Conservation (phyloP, 1,140 invertebrate genomes). For the Bombus superbus region DNA sequence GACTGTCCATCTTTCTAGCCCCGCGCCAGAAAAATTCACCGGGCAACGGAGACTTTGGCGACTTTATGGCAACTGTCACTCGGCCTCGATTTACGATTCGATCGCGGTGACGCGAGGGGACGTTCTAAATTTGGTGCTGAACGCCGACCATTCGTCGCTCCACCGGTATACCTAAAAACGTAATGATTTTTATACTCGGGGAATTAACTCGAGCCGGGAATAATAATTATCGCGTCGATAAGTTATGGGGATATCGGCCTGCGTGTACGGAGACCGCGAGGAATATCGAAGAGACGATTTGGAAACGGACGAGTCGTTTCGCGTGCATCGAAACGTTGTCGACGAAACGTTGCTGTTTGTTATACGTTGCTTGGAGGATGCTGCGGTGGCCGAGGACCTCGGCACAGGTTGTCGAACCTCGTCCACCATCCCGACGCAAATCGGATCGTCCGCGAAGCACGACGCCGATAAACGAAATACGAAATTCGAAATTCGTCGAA, state of each 20-base stretch:
- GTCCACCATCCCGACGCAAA: too few relatives aligned
- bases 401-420: too few relatives aligned
- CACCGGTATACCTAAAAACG: conserved; percentile 17
- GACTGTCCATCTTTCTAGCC: conserved; percentile 45
- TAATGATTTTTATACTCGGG: conserved; percentile 16
- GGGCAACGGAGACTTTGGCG: conserved; percentile 34
- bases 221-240: conserved; percentile 33
- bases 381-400: too few relatives aligned
- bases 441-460: too few relatives aligned
- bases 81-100: conserved; percentile 65
- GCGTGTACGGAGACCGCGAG: neutral
- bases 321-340: neutral
- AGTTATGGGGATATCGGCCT: neutral
- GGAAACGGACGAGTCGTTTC: neutral
- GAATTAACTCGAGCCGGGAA: conserved; percentile 38
- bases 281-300: neutral
- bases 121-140: conserved; percentile 53
- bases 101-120: neutral
- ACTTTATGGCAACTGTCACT: conserved; percentile 66
- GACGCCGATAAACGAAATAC: too few relatives aligned
- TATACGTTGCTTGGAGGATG: too few relatives aligned
- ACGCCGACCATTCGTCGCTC: neutral
- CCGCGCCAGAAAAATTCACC: conserved; percentile 46
- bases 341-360: too few relatives aligned
- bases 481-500: too few relatives aligned